Base-by-base conservation (phyloP, 1,140 invertebrate genomes). In the Drosophila subobscura region DNA sequence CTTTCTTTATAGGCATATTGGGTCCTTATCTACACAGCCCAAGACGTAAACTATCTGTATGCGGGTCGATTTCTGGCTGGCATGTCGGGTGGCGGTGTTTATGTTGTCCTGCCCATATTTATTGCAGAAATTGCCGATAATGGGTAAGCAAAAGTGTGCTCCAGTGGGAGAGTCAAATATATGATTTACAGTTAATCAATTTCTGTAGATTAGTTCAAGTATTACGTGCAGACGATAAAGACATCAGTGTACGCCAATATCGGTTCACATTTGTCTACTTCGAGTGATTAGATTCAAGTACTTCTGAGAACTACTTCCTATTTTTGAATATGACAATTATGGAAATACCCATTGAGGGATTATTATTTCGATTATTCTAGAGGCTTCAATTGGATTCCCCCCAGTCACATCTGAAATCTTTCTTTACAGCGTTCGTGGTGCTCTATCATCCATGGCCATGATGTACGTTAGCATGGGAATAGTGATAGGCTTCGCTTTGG, bases 21-120 rank as follows among this genome's bases (percentile, higher is more conserved):
- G 86, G 74, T 90, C 56, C 76, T 90, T 45, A 85, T 90, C 59
- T 83, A 72, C 47, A 53, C 56, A 14, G 78, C 84, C 3, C 37
- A 83, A 65, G 65, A 89, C 72, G 81, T 90, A 5, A 72, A 52
- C 8, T 79, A 83, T 53, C 85, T 91, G 6, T 91, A 92, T 52
- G 73, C 90, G 6, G 91, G 91, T 2, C 80, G 92, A 20, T 91
- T 92, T 29, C 51, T 93, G 4, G 75, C 86, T 7, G 92, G 92
- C 10, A 54, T 93, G 0, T 79, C 86, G 4, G 76, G 90, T 5
- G 89, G 89, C 10, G 89, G 89, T 23, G 67, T 66, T 14, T 91
- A 85, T 52, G 76, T 86, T 5, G 72, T 76, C 7, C 66, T 91
- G 6, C 81, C 89, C 5, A 74, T 91, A 61, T 90, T 78, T 25